Evolutionary conservation across 1,140 invertebrate species (phyloP), one percentile per base, ranked within the genome.

Genomic region (Caenorhabditis remanei): DNA sequence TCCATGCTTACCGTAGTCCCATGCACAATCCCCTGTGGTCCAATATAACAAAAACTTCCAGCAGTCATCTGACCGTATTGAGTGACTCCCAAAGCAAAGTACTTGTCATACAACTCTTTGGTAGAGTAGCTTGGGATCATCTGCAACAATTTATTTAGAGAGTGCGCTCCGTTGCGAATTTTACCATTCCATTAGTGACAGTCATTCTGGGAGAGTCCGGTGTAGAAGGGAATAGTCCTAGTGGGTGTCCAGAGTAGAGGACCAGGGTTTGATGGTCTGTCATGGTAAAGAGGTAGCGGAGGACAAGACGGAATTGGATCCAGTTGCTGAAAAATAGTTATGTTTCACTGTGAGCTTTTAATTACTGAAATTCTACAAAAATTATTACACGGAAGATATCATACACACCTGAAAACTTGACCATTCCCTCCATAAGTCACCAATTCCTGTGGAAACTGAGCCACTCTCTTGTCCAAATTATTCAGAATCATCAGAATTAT

Each of bases 401-500:
- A n/a, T n/a, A 32, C 8, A n/a, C 40, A 79, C 71, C 71, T 79
- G 90, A 95, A 95, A 0, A 95, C 95, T 92, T 95, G 95, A 7
- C 95, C 95, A 92, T 95, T 95, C 19, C 95, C 95, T 14, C 95
- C 95, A 92, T 95, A 95, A 9, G 95, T 95, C 13, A 95, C 92
- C 16, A 94, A 90, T 90, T 94, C 94, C 56, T 94, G 93, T 11
- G 94, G 94, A 89, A 94, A 94, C 90, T 94, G 94, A 16, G 95
- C 95, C 9, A 95, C 94, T 24, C 90, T 87, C 11, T 94, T 94
- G 90, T 95, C 95, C 79, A 95, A 92, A 91, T 95, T 95, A 90
- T 95, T 95, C 93, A 95, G 94, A 84, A 95, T 95, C 95, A 95
- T 95, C 55, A 94, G 93, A 93, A 95, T 95, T 16, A 95, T 94